phyloP scores from a whole-genome alignment of 92 coral and sea anemone species.

The Parazoanthus darwini region DNA sequence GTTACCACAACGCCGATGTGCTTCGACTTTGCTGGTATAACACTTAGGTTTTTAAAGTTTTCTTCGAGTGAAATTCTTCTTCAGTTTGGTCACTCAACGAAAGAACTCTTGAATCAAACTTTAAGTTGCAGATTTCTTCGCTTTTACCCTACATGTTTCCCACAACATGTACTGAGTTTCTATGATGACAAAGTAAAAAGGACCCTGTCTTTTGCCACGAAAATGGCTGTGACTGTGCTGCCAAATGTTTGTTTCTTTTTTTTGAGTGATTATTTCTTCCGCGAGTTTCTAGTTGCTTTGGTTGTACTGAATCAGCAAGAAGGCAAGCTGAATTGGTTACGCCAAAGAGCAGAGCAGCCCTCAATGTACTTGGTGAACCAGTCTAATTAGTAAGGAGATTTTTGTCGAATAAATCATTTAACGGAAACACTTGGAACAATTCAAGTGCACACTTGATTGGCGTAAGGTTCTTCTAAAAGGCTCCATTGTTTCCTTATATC shows the following conservation, averaged over 20 bases:
- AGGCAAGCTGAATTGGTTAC: not conserved
- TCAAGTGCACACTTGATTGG: not conserved
- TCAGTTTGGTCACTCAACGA: not conserved
- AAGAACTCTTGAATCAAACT: not conserved
- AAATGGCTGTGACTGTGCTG: not conserved
- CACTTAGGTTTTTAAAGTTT: not conserved
- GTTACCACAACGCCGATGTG: not conserved
- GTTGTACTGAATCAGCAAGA: not conserved
- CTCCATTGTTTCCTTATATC: too few species aligned
- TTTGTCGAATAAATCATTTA: too few species aligned
- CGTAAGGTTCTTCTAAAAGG: not conserved
- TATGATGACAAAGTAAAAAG: not conserved
- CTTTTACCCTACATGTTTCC: not conserved
- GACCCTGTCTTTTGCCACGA: not conserved
- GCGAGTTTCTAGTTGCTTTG: not conserved
- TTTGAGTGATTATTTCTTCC: not conserved
- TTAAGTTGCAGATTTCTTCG: not conserved
- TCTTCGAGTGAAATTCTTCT: not conserved
- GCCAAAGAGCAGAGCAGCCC: not conserved
- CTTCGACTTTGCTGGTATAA: not conserved
- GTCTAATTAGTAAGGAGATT: too few species aligned
- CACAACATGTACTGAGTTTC: not conserved
- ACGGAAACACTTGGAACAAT: not conserved
- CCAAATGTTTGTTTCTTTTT: not conserved
- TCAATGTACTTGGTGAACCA: not conserved